phyloP scores from a whole-genome alignment of 64 coral and sea anemone genomes.

The Montipora sp. region DNA sequence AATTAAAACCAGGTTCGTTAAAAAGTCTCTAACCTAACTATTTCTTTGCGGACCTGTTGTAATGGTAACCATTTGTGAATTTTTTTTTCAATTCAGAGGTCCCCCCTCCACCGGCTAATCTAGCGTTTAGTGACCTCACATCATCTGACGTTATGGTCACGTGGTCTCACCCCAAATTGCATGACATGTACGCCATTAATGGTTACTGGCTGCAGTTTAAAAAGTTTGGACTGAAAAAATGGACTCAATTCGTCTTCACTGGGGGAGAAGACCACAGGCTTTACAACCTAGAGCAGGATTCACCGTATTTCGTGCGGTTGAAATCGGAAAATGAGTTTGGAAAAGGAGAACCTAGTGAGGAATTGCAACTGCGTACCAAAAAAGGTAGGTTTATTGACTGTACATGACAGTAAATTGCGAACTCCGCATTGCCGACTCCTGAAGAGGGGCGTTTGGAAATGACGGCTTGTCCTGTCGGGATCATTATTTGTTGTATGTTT shows the following conservation, averaged over 20 bases:
- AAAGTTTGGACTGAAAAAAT: conserved; percentile 59
- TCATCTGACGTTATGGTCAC: conserved; percentile 50
- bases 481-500: too few relatives aligned
- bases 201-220: conserved; percentile 71
- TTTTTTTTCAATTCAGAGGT: conserved; percentile 25
- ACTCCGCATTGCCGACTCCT: too few relatives aligned
- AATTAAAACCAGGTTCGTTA: too few relatives aligned
- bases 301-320: conserved; percentile 64
- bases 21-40: too few relatives aligned
- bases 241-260: conserved; percentile 47
- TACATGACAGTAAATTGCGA: too few relatives aligned
- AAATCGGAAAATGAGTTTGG: conserved; percentile 81
- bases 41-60: too few relatives aligned
- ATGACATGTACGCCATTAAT: conserved; percentile 69
- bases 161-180: conserved; percentile 70
- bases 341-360: conserved; percentile 55
- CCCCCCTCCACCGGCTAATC: conserved; percentile 67
- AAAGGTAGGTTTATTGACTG: conserved; percentile 53
- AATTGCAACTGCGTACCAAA: conserved; percentile 53
- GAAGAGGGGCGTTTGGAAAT: too few relatives aligned
- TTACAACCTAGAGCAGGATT: conserved; percentile 51
- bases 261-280: conserved; percentile 63
- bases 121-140: conserved; percentile 49
- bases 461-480: too few relatives aligned
- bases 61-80: too few relatives aligned